Evolutionary conservation across 2,113 vertebrate species (phyloP).

Genomic region (Lipophrys pholis): DNA sequence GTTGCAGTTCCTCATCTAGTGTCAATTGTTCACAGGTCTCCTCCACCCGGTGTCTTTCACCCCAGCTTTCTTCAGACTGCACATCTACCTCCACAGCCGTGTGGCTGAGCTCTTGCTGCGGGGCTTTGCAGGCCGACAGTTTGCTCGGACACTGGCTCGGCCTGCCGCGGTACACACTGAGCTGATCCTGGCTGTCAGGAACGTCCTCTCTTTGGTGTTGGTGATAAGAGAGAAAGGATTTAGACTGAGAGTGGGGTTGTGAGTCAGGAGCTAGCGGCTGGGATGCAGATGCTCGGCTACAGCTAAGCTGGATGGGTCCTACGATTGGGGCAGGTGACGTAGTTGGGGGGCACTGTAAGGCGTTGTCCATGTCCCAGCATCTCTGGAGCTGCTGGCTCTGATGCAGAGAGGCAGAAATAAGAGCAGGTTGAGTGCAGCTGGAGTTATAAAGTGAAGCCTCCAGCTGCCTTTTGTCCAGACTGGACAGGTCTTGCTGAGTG

Average conservation of each 20-base stretch:
- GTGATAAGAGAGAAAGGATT: conserved; percentile 68
- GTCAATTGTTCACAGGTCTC: conserved; percentile 66
- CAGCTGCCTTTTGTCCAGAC: conserved; percentile 76
- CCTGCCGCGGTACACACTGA: conserved; percentile 27
- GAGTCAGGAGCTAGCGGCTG: conserved; percentile 79
- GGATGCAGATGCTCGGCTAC: conserved; percentile 46
- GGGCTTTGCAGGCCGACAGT: conserved; percentile 40
- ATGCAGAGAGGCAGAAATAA: conserved; percentile 60
- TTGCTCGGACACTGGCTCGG: conserved; percentile 46
- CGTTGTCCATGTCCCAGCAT: conserved; percentile 68
- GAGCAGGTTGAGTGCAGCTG: conserved; percentile 60
- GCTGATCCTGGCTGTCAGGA: conserved; percentile 78
- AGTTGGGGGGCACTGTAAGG: conserved; percentile 62
- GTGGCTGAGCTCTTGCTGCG: conserved; percentile 73
- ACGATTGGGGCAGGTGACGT: conserved; percentile 40
- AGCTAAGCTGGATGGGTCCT: conserved; percentile 52
- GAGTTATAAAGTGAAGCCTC: conserved; percentile 76
- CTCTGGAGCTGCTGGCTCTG: conserved; percentile 72
- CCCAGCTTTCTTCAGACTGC: conserved; percentile 52
- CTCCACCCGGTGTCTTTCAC: conserved; percentile 41
- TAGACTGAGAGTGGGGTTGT: conserved; percentile 84
- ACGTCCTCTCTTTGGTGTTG: conserved; percentile 76
- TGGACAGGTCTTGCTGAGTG: conserved; percentile 74
- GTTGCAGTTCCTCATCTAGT: conserved; percentile 75
- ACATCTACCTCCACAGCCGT: conserved; percentile 49